A percentile compares a stretch with the other conserved stretches of the same genome.
phyloP scores from a whole-genome alignment of 2,797 vertebrate species.

The Garrulus glandarius region DNA sequence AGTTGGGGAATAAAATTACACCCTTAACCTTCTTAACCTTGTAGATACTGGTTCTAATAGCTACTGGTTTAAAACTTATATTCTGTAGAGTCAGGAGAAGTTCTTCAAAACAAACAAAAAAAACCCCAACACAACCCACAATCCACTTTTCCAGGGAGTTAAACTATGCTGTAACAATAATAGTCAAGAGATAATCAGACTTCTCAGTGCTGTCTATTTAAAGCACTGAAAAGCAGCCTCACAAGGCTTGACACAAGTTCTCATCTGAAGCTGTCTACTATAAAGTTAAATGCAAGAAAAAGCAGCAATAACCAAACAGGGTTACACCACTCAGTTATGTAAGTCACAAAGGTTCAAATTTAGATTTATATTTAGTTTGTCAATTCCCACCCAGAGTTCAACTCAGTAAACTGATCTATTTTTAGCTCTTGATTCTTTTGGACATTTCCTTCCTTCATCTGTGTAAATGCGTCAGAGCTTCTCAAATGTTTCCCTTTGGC shows the following conservation, averaged over 20 bases:
- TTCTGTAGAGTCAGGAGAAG: not conserved
- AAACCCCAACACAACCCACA: not conserved
- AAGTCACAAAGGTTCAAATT: slow-evolving; percentile 24
- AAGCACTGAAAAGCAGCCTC: not conserved
- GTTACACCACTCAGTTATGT: not conserved
- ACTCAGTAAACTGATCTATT: slow-evolving; percentile 48
- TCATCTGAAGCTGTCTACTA: not conserved
- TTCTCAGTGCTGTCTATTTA: not conserved
- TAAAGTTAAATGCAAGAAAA: not conserved
- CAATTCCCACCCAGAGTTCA: slow-evolving; percentile 36
- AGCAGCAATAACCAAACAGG: not conserved
- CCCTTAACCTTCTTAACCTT: not conserved
- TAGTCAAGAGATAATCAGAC: not conserved
- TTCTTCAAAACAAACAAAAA: not conserved
- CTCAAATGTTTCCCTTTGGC: slow-evolving; percentile 54
- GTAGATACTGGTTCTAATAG: not conserved
- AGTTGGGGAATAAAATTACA: not conserved
- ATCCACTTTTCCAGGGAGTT: not conserved
- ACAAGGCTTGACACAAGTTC: not conserved
- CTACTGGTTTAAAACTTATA: not conserved
- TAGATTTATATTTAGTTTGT: slow-evolving; percentile 41
- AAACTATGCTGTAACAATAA: not conserved
- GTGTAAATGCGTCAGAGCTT: slow-evolving; percentile 57
- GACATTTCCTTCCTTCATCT: slow-evolving; percentile 64
- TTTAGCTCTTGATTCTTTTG: slow-evolving; percentile 58